Base-by-base conservation (phyloP, 2,797 vertebrate genomes). In the Telmatherina bonti region DNA sequence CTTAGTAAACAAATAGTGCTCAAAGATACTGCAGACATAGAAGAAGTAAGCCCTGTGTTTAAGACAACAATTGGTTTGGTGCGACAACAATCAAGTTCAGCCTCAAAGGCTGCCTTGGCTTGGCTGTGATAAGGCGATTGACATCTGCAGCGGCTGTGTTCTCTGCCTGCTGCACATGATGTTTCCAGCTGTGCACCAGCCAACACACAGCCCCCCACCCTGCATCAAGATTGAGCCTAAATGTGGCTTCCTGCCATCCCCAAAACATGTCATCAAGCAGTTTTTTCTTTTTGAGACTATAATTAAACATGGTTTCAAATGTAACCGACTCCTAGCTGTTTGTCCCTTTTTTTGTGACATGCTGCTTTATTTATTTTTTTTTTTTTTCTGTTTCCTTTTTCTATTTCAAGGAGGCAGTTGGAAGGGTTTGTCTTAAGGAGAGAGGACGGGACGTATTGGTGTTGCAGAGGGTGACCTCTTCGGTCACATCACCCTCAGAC, bases 361-460 rank as follows among this genome's bases (percentile, higher is more conserved):
- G 51, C 74, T 41, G 24, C 36, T 54, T 47, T 64, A 24, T 29
- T 18, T 47, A n/a, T n/a, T n/a, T n/a, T n/a, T n/a, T n/a, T 24
- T 45, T 26, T 31, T 57, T 29, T 51, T 33, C 45, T 53, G 3
- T 59, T 12, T 58, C 5, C 75, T 26, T 62, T 49, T 56, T 26
- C 9, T 10, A 47, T 47, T 60, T 57, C 26, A 72, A 96, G 88
- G 96, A 96, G 81, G 94, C 93, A 4, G 87, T 94, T 62, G 91
- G 93, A 22, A 95, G 94, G 7, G 92, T 96, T 72, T 94, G 96
- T 90, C 91, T 96, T 83, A 96, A 95, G 88, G 96, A 96, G 92
- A 94, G 95, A 78, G 96, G 96, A 83, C 94, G 90, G 77, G 95
- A 94, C 1, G 96, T 98, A 68, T 90, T 98, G 92, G 96, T 98